Evolutionary conservation across 2,113 vertebrate genomes (phyloP), one percentile per base, ranked within the genome.

Genomic region (Gymnogyps californianus): DNA sequence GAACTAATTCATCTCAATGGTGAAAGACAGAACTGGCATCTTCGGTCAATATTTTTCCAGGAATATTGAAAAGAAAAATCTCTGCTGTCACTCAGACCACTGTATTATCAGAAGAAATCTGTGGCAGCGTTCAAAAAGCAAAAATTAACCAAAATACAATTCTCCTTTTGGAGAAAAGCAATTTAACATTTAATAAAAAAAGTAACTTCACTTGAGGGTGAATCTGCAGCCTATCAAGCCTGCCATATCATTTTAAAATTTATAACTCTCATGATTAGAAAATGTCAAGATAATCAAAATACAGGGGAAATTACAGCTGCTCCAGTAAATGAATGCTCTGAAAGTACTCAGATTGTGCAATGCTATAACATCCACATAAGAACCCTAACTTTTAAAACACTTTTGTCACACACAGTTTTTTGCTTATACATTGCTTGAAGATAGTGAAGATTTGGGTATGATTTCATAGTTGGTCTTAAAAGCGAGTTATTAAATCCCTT

Each of bases 251-350:
- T 82, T 96, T 96, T 65, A 89, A 94, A 95, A 95, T 94, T 69
- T 96, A 65, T 96, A 96, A 92, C 89, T 92, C 89, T 95, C 55
- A 95, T 97, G 91, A 97, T 91, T 97, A 95, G 87, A 90, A 94
- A 95, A 94, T 93, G 94, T 93, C 93, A 97, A 89, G 90, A 92
- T 96, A 97, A 93, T 97, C 96, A 96, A 96, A 97, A 96, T 93
- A 90, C 28, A 80, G 58, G 61, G 93, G 90, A 92, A 95, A 97
- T 97, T 91, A 93, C 89, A 92, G 92, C 90, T 95, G 74, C 94
- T 71, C n/a, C 40, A 70, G 64, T 93, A 93, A 91, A 93, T 70
- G 69, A 78, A 88, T 81, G 55, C 75, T 87, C 78, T 95, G 89
- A 40, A 85, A 89, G 58, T 47, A 42, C 19, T 84, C 49, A 21